Percentiles rank a stretch among this genome's conserved stretches.
Evolutionary conservation across 2,888 invertebrate genomes (phyloP).

Genomic region (Fragum whitleyi): DNA sequence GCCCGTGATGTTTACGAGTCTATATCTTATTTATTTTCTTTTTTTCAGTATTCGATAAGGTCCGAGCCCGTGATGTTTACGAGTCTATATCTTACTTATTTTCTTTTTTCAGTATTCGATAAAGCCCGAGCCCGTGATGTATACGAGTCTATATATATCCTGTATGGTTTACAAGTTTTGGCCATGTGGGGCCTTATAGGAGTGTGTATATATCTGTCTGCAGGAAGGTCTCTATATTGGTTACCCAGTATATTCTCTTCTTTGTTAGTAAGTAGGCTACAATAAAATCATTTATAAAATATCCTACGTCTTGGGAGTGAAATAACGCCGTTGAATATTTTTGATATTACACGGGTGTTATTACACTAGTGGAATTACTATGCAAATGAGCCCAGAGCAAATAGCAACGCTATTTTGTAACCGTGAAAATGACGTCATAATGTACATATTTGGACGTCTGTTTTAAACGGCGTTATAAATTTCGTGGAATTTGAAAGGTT

Average conservation of each 20-base stretch:
- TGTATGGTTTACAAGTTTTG: background rate
- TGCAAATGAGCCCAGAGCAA: too few species aligned
- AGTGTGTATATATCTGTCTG: background rate
- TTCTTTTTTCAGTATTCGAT: conserved; percentile 10
- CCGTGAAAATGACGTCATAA: background rate
- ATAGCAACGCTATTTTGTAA: too few species aligned
- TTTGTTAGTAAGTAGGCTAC: background rate
- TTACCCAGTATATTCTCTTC: background rate
- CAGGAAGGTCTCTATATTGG: background rate
- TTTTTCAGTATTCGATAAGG: background rate
- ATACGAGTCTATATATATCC: background rate
- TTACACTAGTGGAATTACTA: too few species aligned
- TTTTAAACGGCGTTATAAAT: too few species aligned
- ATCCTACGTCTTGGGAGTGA: background rate
- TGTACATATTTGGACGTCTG: background rate
- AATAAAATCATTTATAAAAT: background rate
- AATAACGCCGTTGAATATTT: too few species aligned
- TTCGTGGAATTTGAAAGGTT: too few species aligned
- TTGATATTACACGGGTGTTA: too few species aligned
- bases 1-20: too few species aligned
- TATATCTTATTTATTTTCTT: background rate
- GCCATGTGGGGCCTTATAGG: background rate
- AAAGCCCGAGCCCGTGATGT: background rate
- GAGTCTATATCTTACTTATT: too few species aligned
- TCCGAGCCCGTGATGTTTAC: background rate